Percentiles rank a stretch among this genome's conserved stretches.
phyloP scores from a whole-genome alignment of 2,888 invertebrate genomes.

The Frankliniella intonsa region DNA sequence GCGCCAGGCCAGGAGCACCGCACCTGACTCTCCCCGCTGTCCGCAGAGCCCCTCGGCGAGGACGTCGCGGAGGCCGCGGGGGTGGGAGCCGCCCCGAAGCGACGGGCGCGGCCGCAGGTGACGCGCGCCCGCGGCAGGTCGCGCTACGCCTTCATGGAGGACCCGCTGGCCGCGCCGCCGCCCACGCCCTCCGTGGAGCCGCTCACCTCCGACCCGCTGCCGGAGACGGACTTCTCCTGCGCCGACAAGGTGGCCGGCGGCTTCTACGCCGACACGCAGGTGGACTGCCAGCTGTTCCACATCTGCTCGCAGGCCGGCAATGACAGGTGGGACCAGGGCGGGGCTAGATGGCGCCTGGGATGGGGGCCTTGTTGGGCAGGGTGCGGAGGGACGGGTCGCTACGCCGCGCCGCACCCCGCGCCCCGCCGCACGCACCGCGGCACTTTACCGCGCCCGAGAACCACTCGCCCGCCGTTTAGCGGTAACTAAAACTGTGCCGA shows the following conservation, averaged over 20 bases:
- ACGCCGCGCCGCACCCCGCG: no score
- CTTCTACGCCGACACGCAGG: slow-evolving; percentile 44
- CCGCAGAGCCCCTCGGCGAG: not conserved
- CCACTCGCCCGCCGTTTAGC: no score
- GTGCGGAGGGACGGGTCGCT: no score
- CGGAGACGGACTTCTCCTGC: slow-evolving; percentile 43
- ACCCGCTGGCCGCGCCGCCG: not conserved
- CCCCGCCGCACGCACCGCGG: no score
- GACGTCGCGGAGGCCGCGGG: not conserved
- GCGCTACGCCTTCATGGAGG: slow-evolving; percentile 7
- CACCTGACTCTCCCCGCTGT: not conserved
- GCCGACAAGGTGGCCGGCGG: slow-evolving; percentile 44
- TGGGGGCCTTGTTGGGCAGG: no score
- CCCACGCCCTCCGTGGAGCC: slow-evolving; percentile 19
- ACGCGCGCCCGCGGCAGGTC: not conserved
- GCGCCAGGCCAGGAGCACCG: no score
- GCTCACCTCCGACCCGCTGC: slow-evolving; percentile 29
- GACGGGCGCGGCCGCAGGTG: not conserved
- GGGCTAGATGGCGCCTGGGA: no score
- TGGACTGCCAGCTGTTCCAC: slow-evolving; percentile 44
- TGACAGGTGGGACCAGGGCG: slow-evolving; percentile 35
- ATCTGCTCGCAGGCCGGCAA: slow-evolving; percentile 44
- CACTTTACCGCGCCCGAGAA: no score
- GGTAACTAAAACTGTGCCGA: not conserved
- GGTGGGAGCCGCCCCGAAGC: not conserved